These are phyloP conservation scores for Ceratoteleas bidentatus DNA, from an alignment of 1,140 invertebrate genomes.

Conservation along the genomic window DNA sequence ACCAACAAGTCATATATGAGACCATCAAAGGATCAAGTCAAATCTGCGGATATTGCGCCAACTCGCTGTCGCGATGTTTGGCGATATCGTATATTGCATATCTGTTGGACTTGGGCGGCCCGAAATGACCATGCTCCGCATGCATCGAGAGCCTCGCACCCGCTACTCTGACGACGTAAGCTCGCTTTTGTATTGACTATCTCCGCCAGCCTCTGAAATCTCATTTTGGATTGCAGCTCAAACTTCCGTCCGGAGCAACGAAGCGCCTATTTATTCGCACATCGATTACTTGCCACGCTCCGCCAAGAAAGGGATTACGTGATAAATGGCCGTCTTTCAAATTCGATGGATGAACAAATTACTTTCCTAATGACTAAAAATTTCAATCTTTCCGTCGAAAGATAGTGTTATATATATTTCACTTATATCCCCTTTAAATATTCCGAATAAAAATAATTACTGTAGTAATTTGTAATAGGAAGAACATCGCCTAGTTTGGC, in stretches of 20 bases:
- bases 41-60: slow-evolving; percentile 32
- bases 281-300: slow-evolving; percentile 8
- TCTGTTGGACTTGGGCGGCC: slow-evolving; percentile 13
- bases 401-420: too few relatives aligned
- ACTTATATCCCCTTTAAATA: too few relatives aligned
- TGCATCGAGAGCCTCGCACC: slow-evolving; percentile 14
- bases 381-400: too few relatives aligned
- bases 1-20: slow-evolving; percentile 23
- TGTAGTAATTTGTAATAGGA: too few relatives aligned
- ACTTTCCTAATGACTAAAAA: too few relatives aligned
- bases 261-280: slow-evolving; percentile 14
- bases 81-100: slow-evolving; percentile 38
- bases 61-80: slow-evolving; percentile 10
- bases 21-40: slow-evolving; percentile 22
- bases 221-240: slow-evolving; percentile 35
- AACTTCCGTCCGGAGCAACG: slow-evolving; percentile 19
- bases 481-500: too few relatives aligned
- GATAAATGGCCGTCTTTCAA: too few relatives aligned
- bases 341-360: too few relatives aligned
- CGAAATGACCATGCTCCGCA: slow-evolving; percentile 29
- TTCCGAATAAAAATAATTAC: too few relatives aligned
- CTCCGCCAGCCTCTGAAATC: slow-evolving; percentile 26
- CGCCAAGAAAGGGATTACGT: too few relatives aligned
- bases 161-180: slow-evolving; percentile 10
- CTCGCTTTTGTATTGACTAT: slow-evolving; percentile 35